Base-by-base conservation (phyloP, 2,888 invertebrate genomes). In the Synergus gifuensis region DNA sequence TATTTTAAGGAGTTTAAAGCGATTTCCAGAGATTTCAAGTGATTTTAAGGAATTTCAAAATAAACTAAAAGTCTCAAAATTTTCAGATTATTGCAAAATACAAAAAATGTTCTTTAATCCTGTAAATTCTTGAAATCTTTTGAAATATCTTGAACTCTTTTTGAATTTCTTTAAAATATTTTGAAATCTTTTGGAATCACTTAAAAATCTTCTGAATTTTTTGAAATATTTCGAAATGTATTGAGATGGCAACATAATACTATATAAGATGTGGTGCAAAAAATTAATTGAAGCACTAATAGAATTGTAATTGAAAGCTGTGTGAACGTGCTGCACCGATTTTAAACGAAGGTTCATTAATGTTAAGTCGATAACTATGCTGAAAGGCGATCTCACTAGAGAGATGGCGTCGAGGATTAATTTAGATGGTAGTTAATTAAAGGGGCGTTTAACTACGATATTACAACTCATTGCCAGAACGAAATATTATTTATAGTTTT, bases 381-480 rank as follows among this genome's bases (percentile, higher is more conserved):
- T 46, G 22, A 49, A 73, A 73, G 73, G 36, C 36, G 73, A 73
- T 73, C 49, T 54, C 36, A 73, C 54, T 36, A 73, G 73, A 73
- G 49, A 54, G 49, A 73, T 73, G 54, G 73, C 73, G 73, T 40
- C 36, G 54, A 73, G n/a, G 54, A 73, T 73, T 73, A 73, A 54
- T 73, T 73, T 73, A 73, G 54, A 73, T 73, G 36, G 28, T 54
- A n/a, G 73, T 73, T 73, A 73, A 73, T 73, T 73, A 54, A 46
- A 73, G 73, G 73, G 73, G 73, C 73, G 73, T 73, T 73, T 73
- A 54, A 73, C 73, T 73, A 73, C 73, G 54, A 49, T 54, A 54
- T 54, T 54, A 73, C 49, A 36, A 36, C 54, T 73, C 73, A 73
- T 28, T 54, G 73, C 54, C 54, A 73, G 73, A 73, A 36, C 12